These are phyloP conservation scores for Aporrectodea caliginosa DNA, from an alignment of 1,140 invertebrate genomes.

Conservation along the genomic window DNA sequence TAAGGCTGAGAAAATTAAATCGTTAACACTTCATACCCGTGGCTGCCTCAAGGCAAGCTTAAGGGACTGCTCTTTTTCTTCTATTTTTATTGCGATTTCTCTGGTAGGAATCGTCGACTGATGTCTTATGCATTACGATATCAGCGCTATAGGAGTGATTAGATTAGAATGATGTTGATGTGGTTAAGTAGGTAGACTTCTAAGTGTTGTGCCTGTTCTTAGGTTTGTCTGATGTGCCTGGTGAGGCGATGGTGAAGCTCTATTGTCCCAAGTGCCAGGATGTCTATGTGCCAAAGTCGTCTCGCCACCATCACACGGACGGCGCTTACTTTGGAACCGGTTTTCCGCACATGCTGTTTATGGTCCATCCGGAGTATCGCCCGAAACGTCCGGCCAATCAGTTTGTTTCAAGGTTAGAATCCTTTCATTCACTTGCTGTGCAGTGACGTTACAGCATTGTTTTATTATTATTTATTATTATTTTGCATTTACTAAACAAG, in stretches of 20 bases:
- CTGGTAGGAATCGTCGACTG: background rate
- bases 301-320: slow-evolving; percentile 98
- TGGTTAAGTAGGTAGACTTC: background rate
- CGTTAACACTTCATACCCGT: background rate
- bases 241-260: slow-evolving; percentile 98
- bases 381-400: slow-evolving; percentile 93
- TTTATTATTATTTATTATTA: too few relatives aligned
- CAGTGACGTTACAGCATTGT: too few relatives aligned
- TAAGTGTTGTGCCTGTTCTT: slow-evolving; percentile 10
- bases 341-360: slow-evolving; percentile 99
- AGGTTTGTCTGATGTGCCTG: slow-evolving; percentile 96
- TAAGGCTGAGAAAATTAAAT: too few relatives aligned
- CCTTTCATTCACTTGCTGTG: too few relatives aligned
- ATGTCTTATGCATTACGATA: background rate
- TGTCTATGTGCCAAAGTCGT: slow-evolving; percentile 98
- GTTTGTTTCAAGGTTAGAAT: slow-evolving; percentile 83
- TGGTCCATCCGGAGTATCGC: slow-evolving; percentile 99
- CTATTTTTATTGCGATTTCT: background rate
- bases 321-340: slow-evolving; percentile 99
- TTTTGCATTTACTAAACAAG: too few relatives aligned
- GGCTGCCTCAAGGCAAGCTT: background rate
- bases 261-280: slow-evolving; percentile 99
- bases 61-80: too few relatives aligned
- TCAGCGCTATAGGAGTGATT: background rate
- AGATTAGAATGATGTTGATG: background rate